Percentiles rank a stretch among this genome's conserved stretches.
These are phyloP conservation scores for Omphaloscelis lunosa DNA, from an alignment of 2,888 invertebrate species.

Conservation along the genomic window DNA sequence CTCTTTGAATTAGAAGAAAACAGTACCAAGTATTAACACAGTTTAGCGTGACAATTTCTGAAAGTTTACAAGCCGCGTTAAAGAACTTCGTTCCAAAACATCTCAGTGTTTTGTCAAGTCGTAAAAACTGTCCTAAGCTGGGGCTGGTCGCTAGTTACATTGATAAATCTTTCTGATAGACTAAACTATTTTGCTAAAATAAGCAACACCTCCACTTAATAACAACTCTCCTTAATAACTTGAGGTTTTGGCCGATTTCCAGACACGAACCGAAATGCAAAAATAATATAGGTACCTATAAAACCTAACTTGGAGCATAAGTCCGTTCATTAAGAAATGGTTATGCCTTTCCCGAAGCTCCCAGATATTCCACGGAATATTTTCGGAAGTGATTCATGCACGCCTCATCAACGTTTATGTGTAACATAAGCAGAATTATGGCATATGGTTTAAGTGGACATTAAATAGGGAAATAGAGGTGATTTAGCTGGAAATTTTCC, in stretches of 20 bases:
- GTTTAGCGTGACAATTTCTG: no score
- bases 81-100: no score
- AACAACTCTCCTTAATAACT: conserved; percentile 19
- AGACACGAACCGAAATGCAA: background rate
- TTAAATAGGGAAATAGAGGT: conserved; percentile 1
- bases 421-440: conserved; percentile 11
- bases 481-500: conserved; percentile 10
- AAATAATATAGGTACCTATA: conserved; percentile 26
- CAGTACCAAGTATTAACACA: no score
- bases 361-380: conserved; percentile 36
- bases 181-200: background rate
- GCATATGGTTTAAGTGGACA: background rate
- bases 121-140: no score
- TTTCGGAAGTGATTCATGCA: conserved; percentile 46
- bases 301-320: conserved; percentile 13
- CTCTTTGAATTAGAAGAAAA: no score
- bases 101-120: no score
- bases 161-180: background rate
- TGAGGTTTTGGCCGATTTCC: conserved; percentile 22
- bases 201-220: background rate
- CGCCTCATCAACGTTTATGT: conserved; percentile 33
- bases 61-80: no score
- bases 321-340: conserved; percentile 9
- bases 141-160: no score
- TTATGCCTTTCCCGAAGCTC: conserved; percentile 1